Evolutionary conservation across 1,140 invertebrate genomes (phyloP).

Genomic region (Papilio helenus): DNA sequence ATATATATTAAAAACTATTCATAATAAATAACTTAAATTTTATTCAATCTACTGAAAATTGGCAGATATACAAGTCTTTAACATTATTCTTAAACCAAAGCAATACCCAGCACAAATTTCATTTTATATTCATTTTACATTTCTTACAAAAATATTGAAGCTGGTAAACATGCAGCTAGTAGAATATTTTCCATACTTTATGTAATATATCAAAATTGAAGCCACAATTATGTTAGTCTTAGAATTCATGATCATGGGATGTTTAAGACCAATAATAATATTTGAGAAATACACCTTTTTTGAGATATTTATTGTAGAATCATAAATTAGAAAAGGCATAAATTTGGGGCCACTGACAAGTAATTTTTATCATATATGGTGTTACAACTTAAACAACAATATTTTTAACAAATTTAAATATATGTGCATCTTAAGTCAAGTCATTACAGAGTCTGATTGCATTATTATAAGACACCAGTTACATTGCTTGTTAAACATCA

Average conservation of each 20-base stretch:
- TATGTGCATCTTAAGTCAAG: no score
- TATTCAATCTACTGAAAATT: conserved; percentile 31
- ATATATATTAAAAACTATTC: conserved; percentile 15
- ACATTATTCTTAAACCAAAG: not conserved
- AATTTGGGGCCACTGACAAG: no score
- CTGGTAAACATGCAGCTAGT: not conserved
- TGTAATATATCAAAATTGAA: conserved; percentile 18
- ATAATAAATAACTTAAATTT: conserved; percentile 22
- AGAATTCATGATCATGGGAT: not conserved
- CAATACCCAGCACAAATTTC: not conserved
- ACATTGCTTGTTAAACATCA: not conserved
- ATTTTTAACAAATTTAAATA: no score
- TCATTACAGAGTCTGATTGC: no score
- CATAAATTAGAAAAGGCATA: no score
- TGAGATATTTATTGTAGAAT: no score
- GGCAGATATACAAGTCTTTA: conserved; percentile 19
- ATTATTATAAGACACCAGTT: no score
- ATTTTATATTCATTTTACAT: not conserved
- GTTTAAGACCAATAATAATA: not conserved
- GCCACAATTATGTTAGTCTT: conserved; percentile 23
- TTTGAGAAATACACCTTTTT: not conserved
- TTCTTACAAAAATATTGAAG: not conserved
- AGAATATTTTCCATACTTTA: not conserved
- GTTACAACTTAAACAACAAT: no score
- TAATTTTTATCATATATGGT: no score